Conservation (phyloP, 1,140 invertebrate species). For the Arion vulgaris region DNA sequence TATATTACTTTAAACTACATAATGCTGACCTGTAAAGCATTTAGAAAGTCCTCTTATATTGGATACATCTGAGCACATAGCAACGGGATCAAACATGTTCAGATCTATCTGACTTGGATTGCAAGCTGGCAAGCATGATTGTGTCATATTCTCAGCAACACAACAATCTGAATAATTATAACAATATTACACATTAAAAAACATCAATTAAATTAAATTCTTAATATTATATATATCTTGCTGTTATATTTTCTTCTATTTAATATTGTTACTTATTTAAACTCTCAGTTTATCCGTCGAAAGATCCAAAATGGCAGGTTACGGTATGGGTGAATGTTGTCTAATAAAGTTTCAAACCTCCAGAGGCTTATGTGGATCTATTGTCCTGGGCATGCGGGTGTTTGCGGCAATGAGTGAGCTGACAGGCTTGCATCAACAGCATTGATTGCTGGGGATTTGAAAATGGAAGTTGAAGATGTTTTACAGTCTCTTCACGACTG, state of each 20-base stretch:
- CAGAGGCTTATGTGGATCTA: no score
- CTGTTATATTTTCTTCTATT: not conserved
- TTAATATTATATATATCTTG: not conserved
- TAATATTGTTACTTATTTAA: not conserved
- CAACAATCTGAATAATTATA: not conserved
- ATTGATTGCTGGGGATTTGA: no score
- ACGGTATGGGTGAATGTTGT: no score
- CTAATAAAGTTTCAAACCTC: no score
- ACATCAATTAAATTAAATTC: not conserved
- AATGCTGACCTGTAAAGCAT: slow-evolving; percentile 4
- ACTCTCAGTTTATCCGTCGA: no score
- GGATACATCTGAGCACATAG: not conserved
- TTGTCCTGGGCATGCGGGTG: no score
- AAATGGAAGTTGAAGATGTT: no score
- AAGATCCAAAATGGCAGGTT: no score
- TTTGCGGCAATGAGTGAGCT: no score
- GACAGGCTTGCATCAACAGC: no score
- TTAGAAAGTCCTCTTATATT: not conserved
- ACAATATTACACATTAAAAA: not conserved
- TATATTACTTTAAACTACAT: not conserved
- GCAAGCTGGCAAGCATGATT: not conserved
- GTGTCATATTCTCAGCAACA: not conserved
- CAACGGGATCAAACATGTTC: not conserved
- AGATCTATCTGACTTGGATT: not conserved
- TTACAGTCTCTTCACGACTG: no score